These are phyloP conservation scores for Drosophila subpulchrella DNA, from an alignment of 1,140 invertebrate species.

Conservation along the genomic window DNA sequence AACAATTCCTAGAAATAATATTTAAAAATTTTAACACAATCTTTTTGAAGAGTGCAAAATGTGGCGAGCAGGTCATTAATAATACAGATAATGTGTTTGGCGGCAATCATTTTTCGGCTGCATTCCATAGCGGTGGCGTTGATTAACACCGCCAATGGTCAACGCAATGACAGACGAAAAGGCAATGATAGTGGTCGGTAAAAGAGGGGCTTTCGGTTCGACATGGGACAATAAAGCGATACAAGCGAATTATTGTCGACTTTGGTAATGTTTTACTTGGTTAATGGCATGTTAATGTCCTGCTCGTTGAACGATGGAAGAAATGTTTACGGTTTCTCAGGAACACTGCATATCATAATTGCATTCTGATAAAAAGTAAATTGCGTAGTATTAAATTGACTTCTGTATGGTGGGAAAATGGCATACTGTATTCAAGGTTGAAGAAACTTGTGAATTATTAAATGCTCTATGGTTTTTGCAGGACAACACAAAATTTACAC, in stretches of 20 bases:
- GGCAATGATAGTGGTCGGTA: conserved; percentile 10
- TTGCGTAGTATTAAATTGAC: not conserved
- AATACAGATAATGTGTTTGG: conserved; percentile 76
- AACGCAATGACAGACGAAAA: conserved; percentile 20
- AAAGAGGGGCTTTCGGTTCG: not conserved
- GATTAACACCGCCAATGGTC: conserved; percentile 70
- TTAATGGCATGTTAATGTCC: conserved; percentile 9
- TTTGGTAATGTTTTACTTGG: conserved; percentile 25
- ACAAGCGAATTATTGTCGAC: conserved; percentile 14
- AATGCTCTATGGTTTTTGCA: no score
- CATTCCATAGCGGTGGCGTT: conserved; percentile 58
- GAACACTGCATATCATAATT: conserved; percentile 18
- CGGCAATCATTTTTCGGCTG: conserved; percentile 74
- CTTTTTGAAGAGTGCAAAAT: conserved; percentile 8
- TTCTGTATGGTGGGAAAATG: not conserved
- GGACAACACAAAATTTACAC: not conserved
- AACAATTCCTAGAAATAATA: not conserved
- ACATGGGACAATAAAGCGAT: conserved; percentile 5
- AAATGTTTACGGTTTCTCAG: not conserved
- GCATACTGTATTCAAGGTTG: not conserved
- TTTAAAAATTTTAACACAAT: not conserved
- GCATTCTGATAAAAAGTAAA: conserved; percentile 1
- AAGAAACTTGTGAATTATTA: no score
- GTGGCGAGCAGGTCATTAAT: conserved; percentile 74
- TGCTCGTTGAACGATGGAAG: not conserved